phyloP scores from a whole-genome alignment of 1,140 invertebrate species.

The Polyergus mexicanus region DNA sequence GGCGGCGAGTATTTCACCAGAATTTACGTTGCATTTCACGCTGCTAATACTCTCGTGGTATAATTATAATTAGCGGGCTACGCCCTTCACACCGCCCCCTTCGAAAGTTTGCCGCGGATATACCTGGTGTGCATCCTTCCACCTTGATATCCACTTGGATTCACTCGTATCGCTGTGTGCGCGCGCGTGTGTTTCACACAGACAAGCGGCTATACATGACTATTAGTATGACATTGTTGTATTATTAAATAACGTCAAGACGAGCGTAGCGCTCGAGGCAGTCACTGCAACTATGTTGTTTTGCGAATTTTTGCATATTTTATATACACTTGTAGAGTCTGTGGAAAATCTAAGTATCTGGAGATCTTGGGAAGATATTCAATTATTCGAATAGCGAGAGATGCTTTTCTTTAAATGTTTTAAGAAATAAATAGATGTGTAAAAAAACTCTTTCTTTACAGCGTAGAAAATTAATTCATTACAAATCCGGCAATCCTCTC shows the following conservation, averaged over 20 bases:
- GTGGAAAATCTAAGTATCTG: neutral
- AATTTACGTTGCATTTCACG: constrained; percentile 85
- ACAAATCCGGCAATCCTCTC: neutral
- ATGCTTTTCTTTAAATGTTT: neutral
- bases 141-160: constrained; percentile 67
- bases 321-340: neutral
- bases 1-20: constrained; percentile 82
- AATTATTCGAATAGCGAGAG: constrained; percentile 16
- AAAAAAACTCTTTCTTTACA: neutral
- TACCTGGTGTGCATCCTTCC: constrained; percentile 73
- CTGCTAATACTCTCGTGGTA: constrained; percentile 85
- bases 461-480: neutral
- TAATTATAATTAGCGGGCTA: constrained; percentile 87
- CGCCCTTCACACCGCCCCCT: constrained; percentile 83
- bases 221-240: constrained; percentile 45
- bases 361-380: neutral
- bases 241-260: constrained; percentile 54
- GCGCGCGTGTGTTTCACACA: neutral
- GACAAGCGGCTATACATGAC: neutral
- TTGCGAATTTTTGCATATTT: constrained; percentile 21
- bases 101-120: constrained; percentile 71
- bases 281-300: neutral
- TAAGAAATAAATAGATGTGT: neutral
- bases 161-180: neutral
- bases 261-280: constrained; percentile 18